phyloP scores from a whole-genome alignment of 92 coral and sea anemone species.

The Zoanthus gigantus region DNA sequence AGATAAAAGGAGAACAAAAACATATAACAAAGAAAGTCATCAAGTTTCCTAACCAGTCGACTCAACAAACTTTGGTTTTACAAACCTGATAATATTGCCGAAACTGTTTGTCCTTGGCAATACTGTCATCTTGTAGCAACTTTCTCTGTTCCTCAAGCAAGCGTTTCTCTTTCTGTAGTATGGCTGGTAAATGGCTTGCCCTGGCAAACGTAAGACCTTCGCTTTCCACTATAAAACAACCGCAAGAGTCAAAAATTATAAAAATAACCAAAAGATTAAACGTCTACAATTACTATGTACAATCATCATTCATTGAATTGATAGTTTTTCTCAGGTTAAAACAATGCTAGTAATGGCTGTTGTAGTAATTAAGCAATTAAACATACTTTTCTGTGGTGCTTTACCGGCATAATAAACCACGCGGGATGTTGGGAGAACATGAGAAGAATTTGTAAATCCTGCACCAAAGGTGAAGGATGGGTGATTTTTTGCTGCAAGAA shows the following conservation, averaged over 20 bases:
- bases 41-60: background rate
- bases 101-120: conserved; percentile 77
- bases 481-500: too few species aligned
- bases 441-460: too few species aligned
- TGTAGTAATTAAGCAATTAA: too few species aligned
- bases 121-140: conserved; percentile 62
- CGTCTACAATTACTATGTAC: background rate
- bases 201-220: conserved; percentile 90
- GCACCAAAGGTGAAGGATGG: too few species aligned
- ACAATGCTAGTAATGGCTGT: too few species aligned
- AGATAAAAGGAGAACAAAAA: background rate
- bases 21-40: too few species aligned
- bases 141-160: conserved; percentile 77
- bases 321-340: too few species aligned
- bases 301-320: background rate
- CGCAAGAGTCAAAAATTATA: background rate
- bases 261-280: background rate
- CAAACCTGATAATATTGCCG: conserved; percentile 90
- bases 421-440: too few species aligned
- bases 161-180: conserved; percentile 83
- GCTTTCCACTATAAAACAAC: conserved; percentile 60
- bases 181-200: conserved; percentile 92
- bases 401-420: too few species aligned
- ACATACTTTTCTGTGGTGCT: too few species aligned
- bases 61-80: background rate